Base-by-base conservation (phyloP, 2,888 invertebrate species). In the Corythucha ciliata region DNA sequence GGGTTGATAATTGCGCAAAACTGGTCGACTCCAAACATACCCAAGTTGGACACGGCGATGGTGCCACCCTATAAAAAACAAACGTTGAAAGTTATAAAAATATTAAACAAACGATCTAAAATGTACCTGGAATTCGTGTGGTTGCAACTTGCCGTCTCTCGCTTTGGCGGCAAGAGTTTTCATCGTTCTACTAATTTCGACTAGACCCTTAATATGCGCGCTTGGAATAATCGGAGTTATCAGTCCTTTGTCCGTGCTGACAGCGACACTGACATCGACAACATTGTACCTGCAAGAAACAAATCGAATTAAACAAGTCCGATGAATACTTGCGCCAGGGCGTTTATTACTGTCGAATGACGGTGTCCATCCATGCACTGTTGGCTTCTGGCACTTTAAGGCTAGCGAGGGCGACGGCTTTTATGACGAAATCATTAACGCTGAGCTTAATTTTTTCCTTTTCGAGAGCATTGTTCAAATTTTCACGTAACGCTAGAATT, bases 201-300 rank as follows among this genome's bases (percentile, higher is more conserved):
- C 71, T 50, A 96, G 72, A 16, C 94, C 94, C 69, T 92, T 91
- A 36, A 79, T 78, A 66, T 97, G 90, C 1, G 93, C 94, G 65
- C 80, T 79, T 68, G 87, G 88, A 12, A 98, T 78, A 60, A 98
- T 97, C 2, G 98, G 98, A 1, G 98, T 98, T 55, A 98, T 94
- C 8, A 98, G 76, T 0, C 98, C 98, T 56, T 78, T 77, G 4
- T 91, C 89, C 1, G 97, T 97, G 54, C 91, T 89, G 4, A 99
- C 98, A 1, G 98, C 97, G 52, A 99, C 89, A 63, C 88, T 90
- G 1, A 99, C 85, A 68, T 99, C 98, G 8, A 96, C 96, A 63
- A 83, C 81, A 42, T 82, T 79, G 66, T 82, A 91, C 65, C 89
- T 89, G 64, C n/a, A 68, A 68, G 52, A 44, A 10, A 48, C 40